Conservation (phyloP, 2,888 invertebrate species). For the Mesorhabditis spiculigera region DNA sequence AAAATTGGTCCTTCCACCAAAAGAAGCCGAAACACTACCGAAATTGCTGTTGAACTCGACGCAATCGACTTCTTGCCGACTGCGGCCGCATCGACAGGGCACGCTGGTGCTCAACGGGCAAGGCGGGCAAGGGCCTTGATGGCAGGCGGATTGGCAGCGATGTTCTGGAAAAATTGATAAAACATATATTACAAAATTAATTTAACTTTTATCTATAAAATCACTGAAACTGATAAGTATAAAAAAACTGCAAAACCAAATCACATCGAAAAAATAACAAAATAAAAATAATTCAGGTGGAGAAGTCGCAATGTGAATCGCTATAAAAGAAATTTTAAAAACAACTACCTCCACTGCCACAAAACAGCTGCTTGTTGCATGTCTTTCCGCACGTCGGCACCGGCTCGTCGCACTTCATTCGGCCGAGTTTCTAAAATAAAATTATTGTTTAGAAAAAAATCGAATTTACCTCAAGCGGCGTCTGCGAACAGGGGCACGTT, state of each 20-base stretch:
- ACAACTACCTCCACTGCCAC: conserved; percentile 63
- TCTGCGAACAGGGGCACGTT: conserved; percentile 77
- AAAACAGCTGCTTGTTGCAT: conserved; percentile 71
- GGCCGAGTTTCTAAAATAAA: conserved; percentile 55
- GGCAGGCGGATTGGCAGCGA: conserved; percentile 70
- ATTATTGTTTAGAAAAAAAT: too few species aligned
- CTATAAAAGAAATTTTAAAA: background rate
- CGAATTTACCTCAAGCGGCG: conserved; percentile 59
- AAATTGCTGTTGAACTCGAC: too few species aligned
- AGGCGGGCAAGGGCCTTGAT: conserved; percentile 74
- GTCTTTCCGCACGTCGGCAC: conserved; percentile 76
- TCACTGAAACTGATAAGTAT: too few species aligned
- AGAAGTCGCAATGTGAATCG: background rate
- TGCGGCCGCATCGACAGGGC: conserved; percentile 76
- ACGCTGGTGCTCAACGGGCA: conserved; percentile 75
- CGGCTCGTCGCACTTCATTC: conserved; percentile 71
- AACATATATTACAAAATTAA: too few species aligned
- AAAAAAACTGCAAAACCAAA: too few species aligned
- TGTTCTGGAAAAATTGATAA: conserved; percentile 61
- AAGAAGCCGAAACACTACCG: background rate
- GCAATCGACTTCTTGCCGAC: conserved; percentile 65
- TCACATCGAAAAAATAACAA: too few species aligned
- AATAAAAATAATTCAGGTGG: background rate
- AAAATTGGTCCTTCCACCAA: background rate
- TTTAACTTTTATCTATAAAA: too few species aligned